Evolutionary conservation across 2,888 invertebrate species (phyloP).

Genomic region (Drosophila eohydei): DNA sequence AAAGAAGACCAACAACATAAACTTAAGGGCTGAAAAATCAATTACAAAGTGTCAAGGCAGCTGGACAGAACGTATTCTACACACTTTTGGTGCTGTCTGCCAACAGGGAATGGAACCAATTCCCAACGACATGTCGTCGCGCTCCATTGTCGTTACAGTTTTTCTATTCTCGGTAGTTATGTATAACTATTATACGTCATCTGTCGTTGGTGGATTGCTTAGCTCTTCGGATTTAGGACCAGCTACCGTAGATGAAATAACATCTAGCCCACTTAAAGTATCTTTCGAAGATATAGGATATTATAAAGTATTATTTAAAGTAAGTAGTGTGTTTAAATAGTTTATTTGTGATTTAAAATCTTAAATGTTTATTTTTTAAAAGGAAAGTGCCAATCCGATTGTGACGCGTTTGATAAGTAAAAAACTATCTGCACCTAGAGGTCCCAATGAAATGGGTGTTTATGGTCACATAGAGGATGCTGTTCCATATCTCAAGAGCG

Average conservation of each 20-base stretch:
- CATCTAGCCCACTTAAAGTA: conserved; percentile 77
- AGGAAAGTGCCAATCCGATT: conserved; percentile 73
- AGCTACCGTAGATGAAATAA: conserved; percentile 76
- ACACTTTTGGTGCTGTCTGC: conserved; percentile 79
- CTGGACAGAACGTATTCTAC: conserved; percentile 59
- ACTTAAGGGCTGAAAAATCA: neutral
- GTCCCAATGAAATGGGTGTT: conserved; percentile 66
- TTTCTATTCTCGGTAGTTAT: conserved; percentile 80
- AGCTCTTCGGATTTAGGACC: conserved; percentile 82
- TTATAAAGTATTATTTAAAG: conserved; percentile 82
- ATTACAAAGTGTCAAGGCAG: conserved; percentile 2
- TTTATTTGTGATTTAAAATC: neutral
- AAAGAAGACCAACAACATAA: neutral
- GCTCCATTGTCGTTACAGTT: conserved; percentile 74
- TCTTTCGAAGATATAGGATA: conserved; percentile 84
- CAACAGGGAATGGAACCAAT: conserved; percentile 82
- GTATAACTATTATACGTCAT: conserved; percentile 84
- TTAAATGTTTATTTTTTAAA: neutral
- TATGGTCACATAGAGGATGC: conserved; percentile 82
- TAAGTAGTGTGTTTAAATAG: conserved; percentile 41
- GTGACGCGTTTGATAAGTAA: conserved; percentile 67
- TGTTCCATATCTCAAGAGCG: conserved; percentile 84
- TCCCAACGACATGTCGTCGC: conserved; percentile 69
- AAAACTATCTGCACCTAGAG: conserved; percentile 72
- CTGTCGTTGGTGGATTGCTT: conserved; percentile 83